phyloP scores from a whole-genome alignment of 2,113 vertebrate species.

The Mesocricetus auratus region DNA sequence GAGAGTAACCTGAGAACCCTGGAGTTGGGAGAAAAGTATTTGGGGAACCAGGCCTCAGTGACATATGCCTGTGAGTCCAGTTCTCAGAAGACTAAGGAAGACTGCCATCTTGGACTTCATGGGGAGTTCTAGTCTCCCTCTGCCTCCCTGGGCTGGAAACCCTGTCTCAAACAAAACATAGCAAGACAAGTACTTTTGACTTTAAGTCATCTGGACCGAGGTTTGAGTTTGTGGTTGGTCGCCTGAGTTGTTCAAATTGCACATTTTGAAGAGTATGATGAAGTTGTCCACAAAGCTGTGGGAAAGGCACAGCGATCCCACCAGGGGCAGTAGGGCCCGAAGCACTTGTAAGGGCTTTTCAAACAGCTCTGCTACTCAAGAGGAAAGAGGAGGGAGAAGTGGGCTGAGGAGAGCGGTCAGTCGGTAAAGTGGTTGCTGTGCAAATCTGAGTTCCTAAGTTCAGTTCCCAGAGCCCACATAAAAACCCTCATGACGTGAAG shows the following conservation, averaged over 20 bases:
- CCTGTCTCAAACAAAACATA: background rate
- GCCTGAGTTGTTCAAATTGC: background rate
- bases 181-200: background rate
- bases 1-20: background rate
- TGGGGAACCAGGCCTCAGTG: background rate
- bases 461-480: background rate
- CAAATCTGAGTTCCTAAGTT: background rate
- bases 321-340: accelerated
- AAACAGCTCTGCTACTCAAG: accelerated
- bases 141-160: background rate
- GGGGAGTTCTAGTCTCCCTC: background rate
- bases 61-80: background rate
- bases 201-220: background rate
- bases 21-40: background rate
- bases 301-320: accelerated
- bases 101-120: background rate
- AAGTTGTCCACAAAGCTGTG: background rate
- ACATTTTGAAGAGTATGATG: background rate
- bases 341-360: background rate
- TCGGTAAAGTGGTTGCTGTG: background rate
- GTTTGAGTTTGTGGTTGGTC: background rate
- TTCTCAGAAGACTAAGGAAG: background rate
- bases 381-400: background rate
- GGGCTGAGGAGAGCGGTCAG: background rate
- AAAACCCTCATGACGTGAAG: background rate